Evolutionary conservation across 1,140 invertebrate genomes (phyloP), one percentile per base, ranked within the genome.

Genomic region (Cryptotermes secundus): DNA sequence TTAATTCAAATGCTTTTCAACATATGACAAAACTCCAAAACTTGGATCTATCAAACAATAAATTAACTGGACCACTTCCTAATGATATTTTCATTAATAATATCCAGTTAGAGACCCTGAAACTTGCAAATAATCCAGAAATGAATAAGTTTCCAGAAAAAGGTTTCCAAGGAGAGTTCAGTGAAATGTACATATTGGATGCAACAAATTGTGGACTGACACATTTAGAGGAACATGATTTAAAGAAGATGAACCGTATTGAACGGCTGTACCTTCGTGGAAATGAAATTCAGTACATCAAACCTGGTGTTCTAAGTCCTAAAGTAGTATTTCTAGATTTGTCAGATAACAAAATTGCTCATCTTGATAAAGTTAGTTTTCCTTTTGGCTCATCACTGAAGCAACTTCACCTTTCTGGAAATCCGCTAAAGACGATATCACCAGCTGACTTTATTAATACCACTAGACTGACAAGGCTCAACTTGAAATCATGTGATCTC

Each of bases 11-110:
- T 85, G 93, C 94, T 42, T 94, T 95, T 89, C 88, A 90, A 3
- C 89, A 92, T 83, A 89, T 95, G 7, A 90, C 92, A 82, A 91
- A 92, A 80, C 89, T 95, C 36, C 92, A 91, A 45, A 91, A 93
- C 87, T 90, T 95, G 82, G 94, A 95, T 87, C 89, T 95, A 80
- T 95, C 94, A 0, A 91, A 93, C 85, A 95, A 95, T 87, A 90
- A 92, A 65, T 88, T 95, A 34, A 92, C 81, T 81, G 87, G 93
- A 34, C 92, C 92, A 65, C 89, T 94, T 53, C 93, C 91, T 0
- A 91, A 91, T n/a, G 91, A 93, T 87, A 89, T 95, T 81, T 93
- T 95, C 86, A 92, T 92, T 84, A 91, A 92, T 83, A 95, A 94
- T 88, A 90, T 92, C 22, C 91, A 93, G 86, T 88, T 95, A 59